Evolutionary conservation across 2,888 invertebrate genomes (phyloP), one percentile per base, ranked within the genome.

Genomic region (Strigamia crassipes): DNA sequence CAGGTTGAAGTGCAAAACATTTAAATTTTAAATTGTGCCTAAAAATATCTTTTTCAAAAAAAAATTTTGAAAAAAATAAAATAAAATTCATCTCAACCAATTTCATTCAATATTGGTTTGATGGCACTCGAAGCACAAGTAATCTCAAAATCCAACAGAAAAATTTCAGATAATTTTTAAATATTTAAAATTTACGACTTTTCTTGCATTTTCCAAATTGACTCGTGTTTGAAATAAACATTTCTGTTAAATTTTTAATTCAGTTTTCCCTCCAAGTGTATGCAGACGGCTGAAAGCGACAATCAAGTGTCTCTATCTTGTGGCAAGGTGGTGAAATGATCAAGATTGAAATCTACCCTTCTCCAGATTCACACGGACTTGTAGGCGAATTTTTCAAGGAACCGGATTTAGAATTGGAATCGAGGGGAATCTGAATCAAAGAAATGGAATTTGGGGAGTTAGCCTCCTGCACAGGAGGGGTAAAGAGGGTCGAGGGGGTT

Each of bases 401-500:
- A 31, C 12, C 13, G 1, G 38, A 38, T 38, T 38, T 38, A 12
- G 61, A 23, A 18, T 66, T 66, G 27, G 73, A 73, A 31, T 73
- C 73, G n/a, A 27, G 31, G 12, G 27, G 31, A 27, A 73, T 73
- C 27, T 13, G 31, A 31, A 73, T 73, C 13, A 73, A 12, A n/a
- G 73, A 31, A 23, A 73, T 31, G 73, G 73, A 73, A 13, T 10
- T 31, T 73, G 73, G 73, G 73, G 73, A 73, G 4, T 73, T 31
- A 31, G 73, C 73, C 73, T 73, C 73, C 73, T 73, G 73, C 73
- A 31, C 73, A 73, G 73, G 73, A 73, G 73, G 73, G 73, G 73
- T 31, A 73, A 73, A 31, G 73, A 73, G 73, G 27, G 73, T 73
- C 31, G 73, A 73, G 73, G 73, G 27, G 73, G 73, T 13, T n/a